Base-by-base conservation (phyloP, 2,113 vertebrate genomes). In the Indicator maculatus region DNA sequence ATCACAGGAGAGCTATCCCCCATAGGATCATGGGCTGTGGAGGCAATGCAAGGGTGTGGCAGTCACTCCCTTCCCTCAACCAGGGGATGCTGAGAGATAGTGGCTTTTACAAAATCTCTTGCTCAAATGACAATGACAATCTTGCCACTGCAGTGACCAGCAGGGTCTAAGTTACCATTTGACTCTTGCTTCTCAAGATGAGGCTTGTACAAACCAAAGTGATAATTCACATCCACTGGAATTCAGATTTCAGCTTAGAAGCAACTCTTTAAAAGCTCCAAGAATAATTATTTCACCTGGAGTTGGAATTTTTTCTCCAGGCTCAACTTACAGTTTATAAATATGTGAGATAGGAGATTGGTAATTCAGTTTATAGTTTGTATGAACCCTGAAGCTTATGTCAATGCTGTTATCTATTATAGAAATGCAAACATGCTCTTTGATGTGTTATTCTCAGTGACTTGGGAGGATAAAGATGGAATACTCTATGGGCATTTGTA, bases 371-470 rank as follows among this genome's bases (percentile, higher is more conserved):
- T 97, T 96, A 97, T 96, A 95, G 96, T 96, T 96, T 93, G 95
- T 92, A 95, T 97, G 96, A 97, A 97, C 96, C 98, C 98, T 86
- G 97, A 92, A 98, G 98, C 97, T 97, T 95, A 90, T 97, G 96
- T 97, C 97, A 96, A 93, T 93, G 97, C 97, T 96, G 97, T 97
- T 98, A 98, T 98, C 98, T 98, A 95, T 97, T 95, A 96, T 81
- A 96, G 94, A 97, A 98, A 98, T 97, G 97, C 97, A 97, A 96
- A 97, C 97, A 89, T 90, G 86, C 96, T 97, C 98, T 98, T 98
- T 98, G 98, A 98, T 98, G 98, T 98, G 96, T 97, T 97, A 95
- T 96, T 98, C 97, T 97, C 84, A 89, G 97, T 97, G 96, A 97
- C 96, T 95, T 96, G 92, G 93, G 96, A 97, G 97, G 96, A 97